A percentile compares a stretch with the other conserved stretches of the same genome.
These are phyloP conservation scores for Serinus canaria DNA, from an alignment of 2,113 vertebrate genomes.

Conservation along the genomic window DNA sequence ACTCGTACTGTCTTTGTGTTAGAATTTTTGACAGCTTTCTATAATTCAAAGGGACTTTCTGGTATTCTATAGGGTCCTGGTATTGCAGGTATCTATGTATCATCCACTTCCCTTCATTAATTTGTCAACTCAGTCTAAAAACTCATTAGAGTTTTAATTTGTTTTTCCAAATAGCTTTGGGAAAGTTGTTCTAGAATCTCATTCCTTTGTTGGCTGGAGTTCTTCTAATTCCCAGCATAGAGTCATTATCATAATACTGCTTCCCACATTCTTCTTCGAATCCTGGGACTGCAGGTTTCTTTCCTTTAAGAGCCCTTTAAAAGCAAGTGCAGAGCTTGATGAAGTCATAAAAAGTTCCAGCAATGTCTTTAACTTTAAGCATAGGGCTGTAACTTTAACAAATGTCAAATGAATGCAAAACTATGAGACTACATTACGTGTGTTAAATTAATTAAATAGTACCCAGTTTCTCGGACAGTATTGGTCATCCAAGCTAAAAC, in stretches of 20 bases:
- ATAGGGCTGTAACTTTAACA: neutral
- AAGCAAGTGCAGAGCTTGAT: neutral
- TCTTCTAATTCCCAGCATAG: neutral
- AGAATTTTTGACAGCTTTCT: neutral
- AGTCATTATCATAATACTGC: neutral
- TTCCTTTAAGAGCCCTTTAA: neutral
- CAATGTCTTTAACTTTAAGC: neutral
- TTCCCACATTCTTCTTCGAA: neutral
- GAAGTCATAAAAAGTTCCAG: neutral
- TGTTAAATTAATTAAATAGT: neutral
- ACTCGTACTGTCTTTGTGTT: neutral
- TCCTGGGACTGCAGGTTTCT: neutral
- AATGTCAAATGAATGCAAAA: neutral
- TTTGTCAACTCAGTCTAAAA: neutral
- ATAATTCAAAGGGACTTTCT: neutral
- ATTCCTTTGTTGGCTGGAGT: conserved; percentile 9
- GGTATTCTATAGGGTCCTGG: neutral
- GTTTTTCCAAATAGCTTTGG: neutral
- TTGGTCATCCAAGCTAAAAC: neutral
- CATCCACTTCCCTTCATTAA: neutral
- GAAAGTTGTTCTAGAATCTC: conserved; percentile 5
- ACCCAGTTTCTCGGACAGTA: neutral
- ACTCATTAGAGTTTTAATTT: neutral
- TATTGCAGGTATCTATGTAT: neutral
- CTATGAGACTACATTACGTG: neutral